Conservation (phyloP, 2,113 vertebrate species). For the Triplophysa dalaica region DNA sequence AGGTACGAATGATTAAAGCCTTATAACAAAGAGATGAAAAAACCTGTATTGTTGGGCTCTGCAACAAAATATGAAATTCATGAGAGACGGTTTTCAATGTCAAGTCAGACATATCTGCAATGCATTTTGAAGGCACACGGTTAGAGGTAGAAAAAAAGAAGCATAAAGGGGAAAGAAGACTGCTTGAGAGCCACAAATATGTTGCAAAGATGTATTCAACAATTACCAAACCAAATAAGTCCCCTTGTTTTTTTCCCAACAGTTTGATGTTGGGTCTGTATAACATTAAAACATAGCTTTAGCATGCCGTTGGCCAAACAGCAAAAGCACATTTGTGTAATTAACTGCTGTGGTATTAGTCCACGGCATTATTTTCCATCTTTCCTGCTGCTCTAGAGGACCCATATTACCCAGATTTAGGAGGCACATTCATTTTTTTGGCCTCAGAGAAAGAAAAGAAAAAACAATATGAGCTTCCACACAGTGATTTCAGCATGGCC, state of each 20-base stretch:
- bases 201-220: slow-evolving; percentile 45
- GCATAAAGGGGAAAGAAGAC: background rate
- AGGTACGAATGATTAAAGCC: slow-evolving; percentile 29
- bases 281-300: slow-evolving; percentile 43
- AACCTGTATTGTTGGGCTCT: background rate
- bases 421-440: slow-evolving; percentile 40
- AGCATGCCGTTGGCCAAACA: slow-evolving; percentile 35
- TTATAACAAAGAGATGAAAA: slow-evolving; percentile 27
- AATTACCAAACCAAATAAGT: slow-evolving; percentile 54
- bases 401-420: slow-evolving; percentile 33
- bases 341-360: slow-evolving; percentile 52
- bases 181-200: slow-evolving; percentile 40
- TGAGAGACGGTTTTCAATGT: slow-evolving; percentile 38
- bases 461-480: slow-evolving; percentile 37
- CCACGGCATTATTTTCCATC: slow-evolving; percentile 50
- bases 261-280: slow-evolving; percentile 28
- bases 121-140: background rate
- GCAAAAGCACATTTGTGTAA: slow-evolving; percentile 54
- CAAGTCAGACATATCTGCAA: background rate
- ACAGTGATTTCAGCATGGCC: slow-evolving; percentile 12
- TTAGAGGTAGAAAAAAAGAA: background rate
- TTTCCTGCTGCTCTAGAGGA: slow-evolving; percentile 36
- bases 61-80: slow-evolving; percentile 34
- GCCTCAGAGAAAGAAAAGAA: slow-evolving; percentile 26
- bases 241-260: slow-evolving; percentile 4